Conservation (phyloP, 2,797 vertebrate genomes). For the Delichon dasypus region DNA sequence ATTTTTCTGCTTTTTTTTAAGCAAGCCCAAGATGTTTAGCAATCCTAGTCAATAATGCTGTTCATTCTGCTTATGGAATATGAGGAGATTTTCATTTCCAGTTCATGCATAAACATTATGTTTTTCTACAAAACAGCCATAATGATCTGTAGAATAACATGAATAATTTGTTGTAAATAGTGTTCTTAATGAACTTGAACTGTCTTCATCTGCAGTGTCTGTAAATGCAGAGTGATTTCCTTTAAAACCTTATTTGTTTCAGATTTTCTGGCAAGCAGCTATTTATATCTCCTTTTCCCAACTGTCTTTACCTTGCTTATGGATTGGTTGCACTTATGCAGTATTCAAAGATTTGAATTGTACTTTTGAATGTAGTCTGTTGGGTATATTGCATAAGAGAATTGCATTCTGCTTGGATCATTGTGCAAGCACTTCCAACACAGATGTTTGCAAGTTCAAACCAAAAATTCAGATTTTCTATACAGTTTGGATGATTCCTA, state of each 20-base stretch:
- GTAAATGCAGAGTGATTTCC: conserved; percentile 8
- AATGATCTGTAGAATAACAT: neutral
- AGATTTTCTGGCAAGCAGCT: neutral
- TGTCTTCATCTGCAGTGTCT: neutral
- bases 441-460: neutral
- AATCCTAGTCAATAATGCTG: neutral
- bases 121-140: neutral
- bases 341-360: neutral
- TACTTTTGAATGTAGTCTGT: neutral
- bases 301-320: neutral
- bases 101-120: neutral
- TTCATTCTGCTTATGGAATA: neutral
- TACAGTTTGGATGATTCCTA: neutral
- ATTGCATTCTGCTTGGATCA: neutral
- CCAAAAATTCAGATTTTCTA: neutral
- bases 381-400: neutral
- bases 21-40: neutral
- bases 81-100: conserved; percentile 10
- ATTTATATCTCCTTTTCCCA: neutral
- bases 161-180: conserved; percentile 24
- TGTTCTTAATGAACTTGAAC: conserved; percentile 36
- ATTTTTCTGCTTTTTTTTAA: neutral
- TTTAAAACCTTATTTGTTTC: conserved; percentile 22
- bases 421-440: neutral
- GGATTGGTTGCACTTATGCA: neutral